Evolutionary conservation across 2,113 vertebrate species (phyloP), one percentile per base, ranked within the genome.

Genomic region (Mixornis gularis): DNA sequence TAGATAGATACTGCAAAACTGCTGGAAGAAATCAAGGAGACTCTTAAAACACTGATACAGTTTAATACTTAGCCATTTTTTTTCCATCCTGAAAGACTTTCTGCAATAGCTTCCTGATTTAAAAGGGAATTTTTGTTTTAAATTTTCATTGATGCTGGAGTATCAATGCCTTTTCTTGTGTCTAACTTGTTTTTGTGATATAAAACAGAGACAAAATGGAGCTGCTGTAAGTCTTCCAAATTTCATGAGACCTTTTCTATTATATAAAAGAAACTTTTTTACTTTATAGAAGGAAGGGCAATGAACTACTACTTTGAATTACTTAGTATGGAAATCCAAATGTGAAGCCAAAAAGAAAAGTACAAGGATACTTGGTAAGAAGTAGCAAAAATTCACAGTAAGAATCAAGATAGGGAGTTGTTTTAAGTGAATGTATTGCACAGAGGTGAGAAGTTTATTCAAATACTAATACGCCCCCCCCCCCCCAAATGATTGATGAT

Each of bases 401-500:
- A 29, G 7, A 77, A 83, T 44, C 7, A 8, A 12, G 27, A 79
- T 30, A 3, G 3, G 76, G 5, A 4, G 2, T 12, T 71, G 26
- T 44, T 79, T 69, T n/a, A 79, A 58, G 40, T 17, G 6, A 69
- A 51, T 22, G 2, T 26, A 22, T 46, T 63, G 21, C 24, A 64
- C 4, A 48, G 7, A 60, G 18, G 4, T 64, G 10, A 76, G 24
- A 58, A 76, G 15, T 11, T 32, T 38, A 65, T 21, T 80, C 60
- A 66, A 74, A 59, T 26, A 55, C 51, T 15, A 63, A 88, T 30
- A 44, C 4, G 10, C 38, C 10, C n/a, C 4, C 7, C 1, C 38
- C 10, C n/a, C 4, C 7, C 1, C 20, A 24, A 1, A 44, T n/a
- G n/a, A n/a, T n/a, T n/a, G n/a, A 68, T 73, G 17, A 12, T 13